Percentiles rank a stretch among this genome's conserved stretches.
Conservation (phyloP, 2,888 invertebrate genomes). For the Acholoe squamosa region DNA sequence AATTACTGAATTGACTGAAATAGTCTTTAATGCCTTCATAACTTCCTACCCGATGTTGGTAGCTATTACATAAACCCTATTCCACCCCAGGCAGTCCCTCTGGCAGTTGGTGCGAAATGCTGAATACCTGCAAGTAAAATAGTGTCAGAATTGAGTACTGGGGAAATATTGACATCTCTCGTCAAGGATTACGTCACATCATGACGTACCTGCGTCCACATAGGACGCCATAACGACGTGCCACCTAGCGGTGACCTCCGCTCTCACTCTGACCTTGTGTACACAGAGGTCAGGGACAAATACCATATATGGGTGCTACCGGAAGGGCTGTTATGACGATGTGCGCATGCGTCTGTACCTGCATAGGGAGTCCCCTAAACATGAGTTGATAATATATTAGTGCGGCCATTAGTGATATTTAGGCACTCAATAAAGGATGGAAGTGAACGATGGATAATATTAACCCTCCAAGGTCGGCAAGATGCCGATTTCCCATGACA, state of each 20-base stretch:
- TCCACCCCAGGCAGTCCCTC: neutral
- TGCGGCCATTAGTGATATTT: neutral
- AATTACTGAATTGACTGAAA: too few relatives aligned
- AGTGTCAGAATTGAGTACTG: neutral
- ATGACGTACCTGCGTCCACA: neutral
- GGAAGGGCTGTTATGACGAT: neutral
- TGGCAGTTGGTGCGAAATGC: neutral
- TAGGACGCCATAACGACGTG: neutral
- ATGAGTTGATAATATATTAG: neutral
- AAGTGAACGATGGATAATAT: neutral
- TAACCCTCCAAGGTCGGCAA: too few relatives aligned
- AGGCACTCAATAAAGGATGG: neutral
- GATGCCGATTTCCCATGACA: too few relatives aligned
- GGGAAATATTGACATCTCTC: neutral
- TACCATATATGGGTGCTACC: neutral
- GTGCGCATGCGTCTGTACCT: constrained; percentile 10
- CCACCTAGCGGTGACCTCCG: neutral
- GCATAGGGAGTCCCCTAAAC: neutral
- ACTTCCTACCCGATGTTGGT: too few relatives aligned
- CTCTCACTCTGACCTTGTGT: neutral
- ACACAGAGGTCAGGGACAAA: constrained; percentile 10
- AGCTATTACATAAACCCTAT: too few relatives aligned
- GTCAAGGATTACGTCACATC: neutral
- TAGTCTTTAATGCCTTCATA: too few relatives aligned
- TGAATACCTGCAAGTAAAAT: constrained; percentile 16